Evolutionary conservation across 2,888 invertebrate genomes (phyloP), one percentile per base, ranked within the genome.

Genomic region (Hetaerina titia): DNA sequence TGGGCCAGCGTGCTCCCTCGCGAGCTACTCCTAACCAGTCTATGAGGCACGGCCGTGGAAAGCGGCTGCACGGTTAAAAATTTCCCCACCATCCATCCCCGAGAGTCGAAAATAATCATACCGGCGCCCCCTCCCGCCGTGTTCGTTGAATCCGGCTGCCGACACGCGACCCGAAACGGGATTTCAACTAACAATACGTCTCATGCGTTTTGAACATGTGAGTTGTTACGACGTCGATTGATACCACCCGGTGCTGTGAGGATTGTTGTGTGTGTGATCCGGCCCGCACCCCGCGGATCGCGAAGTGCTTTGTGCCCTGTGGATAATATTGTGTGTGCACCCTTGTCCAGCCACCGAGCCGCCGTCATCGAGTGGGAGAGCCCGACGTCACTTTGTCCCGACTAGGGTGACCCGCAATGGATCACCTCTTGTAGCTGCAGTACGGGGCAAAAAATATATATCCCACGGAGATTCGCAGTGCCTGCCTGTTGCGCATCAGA

Each of bases 41-140:
- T 92, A 69, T 92, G 56, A 69, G 92, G 69, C 92, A 92, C 92
- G 92, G 69, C 92, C 92, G 92, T 92, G n/a, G 57, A 58, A 89
- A 89, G 89, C 56, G 58, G 92, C n/a, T 25, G 92, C 92, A 56
- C 92, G 56, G 7, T 64, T 63, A 81, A 81, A 81, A 81, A 22
- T 81, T 81, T 31, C 25, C 31, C 81, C 81, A 15, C 11, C 31
- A 15, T 60, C 60, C 31, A 81, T 8, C n/a, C 45, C 45, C 45
- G 45, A 45, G 45, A 45, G 45, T 45, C 45, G 45, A 45, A 45
- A 45, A 45, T 45, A 45, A 45, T 45, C 45, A 45, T 45, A 45
- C 45, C 45, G 45, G 45, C 45, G 45, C 45, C 45, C 45, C 45
- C 45, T 45, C 45, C 45, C 45, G 45, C 1, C 45, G 45, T 45